A percentile compares a stretch with the other conserved stretches of the same genome.
Evolutionary conservation across 2,113 vertebrate species (phyloP).

Genomic region (Orthonyx spaldingii): DNA sequence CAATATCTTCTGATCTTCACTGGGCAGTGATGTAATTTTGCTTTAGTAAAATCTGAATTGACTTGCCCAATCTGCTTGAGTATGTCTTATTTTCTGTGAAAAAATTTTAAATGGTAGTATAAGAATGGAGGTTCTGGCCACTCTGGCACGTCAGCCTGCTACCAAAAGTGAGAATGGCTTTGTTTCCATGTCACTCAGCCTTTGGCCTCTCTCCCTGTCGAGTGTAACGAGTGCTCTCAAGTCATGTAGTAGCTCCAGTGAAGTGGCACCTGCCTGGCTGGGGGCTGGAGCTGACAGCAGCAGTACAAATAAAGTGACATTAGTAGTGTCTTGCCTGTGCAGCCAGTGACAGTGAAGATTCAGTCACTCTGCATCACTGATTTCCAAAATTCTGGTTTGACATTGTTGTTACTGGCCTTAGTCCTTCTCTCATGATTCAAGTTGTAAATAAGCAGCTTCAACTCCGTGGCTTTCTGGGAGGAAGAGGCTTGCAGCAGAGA

Average conservation of each 20-base stretch:
- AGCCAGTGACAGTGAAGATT: background rate
- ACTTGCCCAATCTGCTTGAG: background rate
- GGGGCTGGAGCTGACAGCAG: background rate
- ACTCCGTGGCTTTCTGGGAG: background rate
- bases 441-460: background rate
- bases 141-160: background rate
- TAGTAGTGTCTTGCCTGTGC: background rate
- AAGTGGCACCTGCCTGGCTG: background rate
- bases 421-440: background rate
- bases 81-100: background rate
- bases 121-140: fast-evolving
- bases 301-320: background rate
- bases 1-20: background rate
- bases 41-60: background rate
- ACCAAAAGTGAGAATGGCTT: background rate
- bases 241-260: background rate
- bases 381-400: background rate
- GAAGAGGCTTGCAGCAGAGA: background rate
- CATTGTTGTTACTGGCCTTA: background rate
- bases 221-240: background rate
- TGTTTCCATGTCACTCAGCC: background rate
- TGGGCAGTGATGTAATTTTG: background rate
- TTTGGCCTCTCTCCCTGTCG: background rate
- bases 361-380: background rate
- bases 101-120: background rate